Conservation (phyloP, 2,888 invertebrate genomes). For the Dendrolimus pini region DNA sequence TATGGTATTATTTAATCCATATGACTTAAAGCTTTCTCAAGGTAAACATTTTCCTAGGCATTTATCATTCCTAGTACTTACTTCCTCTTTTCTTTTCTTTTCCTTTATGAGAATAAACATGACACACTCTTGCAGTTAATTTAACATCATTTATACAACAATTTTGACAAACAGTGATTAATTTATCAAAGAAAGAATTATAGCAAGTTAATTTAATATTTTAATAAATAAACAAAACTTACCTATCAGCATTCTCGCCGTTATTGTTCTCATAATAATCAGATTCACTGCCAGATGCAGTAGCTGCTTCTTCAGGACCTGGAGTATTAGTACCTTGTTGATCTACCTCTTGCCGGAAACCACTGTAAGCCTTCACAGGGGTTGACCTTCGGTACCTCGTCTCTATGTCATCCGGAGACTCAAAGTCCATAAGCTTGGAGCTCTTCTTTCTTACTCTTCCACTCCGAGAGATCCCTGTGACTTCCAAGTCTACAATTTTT, state of each 20-base stretch:
- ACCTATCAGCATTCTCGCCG: conserved; percentile 64
- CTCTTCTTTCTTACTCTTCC: conserved; percentile 96
- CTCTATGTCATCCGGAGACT: conserved; percentile 92
- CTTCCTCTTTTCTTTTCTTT: too few relatives aligned
- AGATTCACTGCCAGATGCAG: conserved; percentile 62
- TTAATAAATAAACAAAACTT: conserved; percentile 3
- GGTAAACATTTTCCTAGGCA: too few relatives aligned
- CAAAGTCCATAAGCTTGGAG: conserved; percentile 95
- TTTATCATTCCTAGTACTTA: too few relatives aligned
- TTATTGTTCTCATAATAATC: conserved; percentile 66
- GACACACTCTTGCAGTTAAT: too few relatives aligned
- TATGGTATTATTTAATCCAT: too few relatives aligned
- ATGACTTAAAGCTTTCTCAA: too few relatives aligned
- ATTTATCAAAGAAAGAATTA: too few relatives aligned
- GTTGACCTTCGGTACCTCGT: conserved; percentile 68
- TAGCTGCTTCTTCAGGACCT: conserved; percentile 43
- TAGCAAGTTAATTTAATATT: too few relatives aligned
- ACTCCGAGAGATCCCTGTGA: conserved; percentile 91
- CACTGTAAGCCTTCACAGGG: conserved; percentile 43
- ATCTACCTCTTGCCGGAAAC: conserved; percentile 39
- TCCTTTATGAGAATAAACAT: too few relatives aligned
- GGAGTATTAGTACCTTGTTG: conserved; percentile 31
- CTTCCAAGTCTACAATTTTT: conserved; percentile 79
- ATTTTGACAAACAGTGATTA: too few relatives aligned
- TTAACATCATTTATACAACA: too few relatives aligned